Conservation (phyloP, 2,113 vertebrate species). For the Rissa tridactyla region DNA sequence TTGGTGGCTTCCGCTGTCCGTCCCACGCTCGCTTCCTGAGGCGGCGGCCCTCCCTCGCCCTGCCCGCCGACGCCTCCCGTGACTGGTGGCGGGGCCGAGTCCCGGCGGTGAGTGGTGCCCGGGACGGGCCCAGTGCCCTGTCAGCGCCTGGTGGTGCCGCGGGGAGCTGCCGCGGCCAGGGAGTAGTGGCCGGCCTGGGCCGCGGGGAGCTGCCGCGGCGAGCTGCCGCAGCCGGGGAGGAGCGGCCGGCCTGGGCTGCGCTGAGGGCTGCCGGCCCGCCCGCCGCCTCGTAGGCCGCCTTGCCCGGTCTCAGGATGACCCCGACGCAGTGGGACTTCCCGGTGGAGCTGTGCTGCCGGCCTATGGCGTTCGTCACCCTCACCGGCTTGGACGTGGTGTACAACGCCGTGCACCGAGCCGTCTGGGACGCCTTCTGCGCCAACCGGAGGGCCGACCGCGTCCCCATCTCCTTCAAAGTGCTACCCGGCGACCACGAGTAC, state of each 20-base stretch:
- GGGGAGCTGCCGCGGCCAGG: background rate
- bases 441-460: conserved; percentile 95
- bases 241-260: background rate
- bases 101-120: background rate
- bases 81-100: background rate
- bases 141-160: background rate
- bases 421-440: conserved; percentile 97
- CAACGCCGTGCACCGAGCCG: conserved; percentile 94
- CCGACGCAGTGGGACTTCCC: conserved; percentile 94
- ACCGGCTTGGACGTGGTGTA: conserved; percentile 94
- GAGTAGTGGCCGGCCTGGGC: background rate
- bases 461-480: conserved; percentile 97
- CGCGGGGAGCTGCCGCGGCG: background rate
- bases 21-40: conserved; percentile 2
- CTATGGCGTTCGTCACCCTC: conserved; percentile 95
- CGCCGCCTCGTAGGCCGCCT: background rate
- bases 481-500: conserved; percentile 95
- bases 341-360: conserved; percentile 95
- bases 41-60: background rate
- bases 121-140: background rate
- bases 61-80: background rate
- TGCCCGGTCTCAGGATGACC: conserved; percentile 66
- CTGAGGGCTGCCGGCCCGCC: background rate
- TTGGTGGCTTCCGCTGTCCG: background rate
- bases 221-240: too few relatives aligned